Conservation (phyloP, 2,797 vertebrate genomes). For the Lacerta viridis region DNA sequence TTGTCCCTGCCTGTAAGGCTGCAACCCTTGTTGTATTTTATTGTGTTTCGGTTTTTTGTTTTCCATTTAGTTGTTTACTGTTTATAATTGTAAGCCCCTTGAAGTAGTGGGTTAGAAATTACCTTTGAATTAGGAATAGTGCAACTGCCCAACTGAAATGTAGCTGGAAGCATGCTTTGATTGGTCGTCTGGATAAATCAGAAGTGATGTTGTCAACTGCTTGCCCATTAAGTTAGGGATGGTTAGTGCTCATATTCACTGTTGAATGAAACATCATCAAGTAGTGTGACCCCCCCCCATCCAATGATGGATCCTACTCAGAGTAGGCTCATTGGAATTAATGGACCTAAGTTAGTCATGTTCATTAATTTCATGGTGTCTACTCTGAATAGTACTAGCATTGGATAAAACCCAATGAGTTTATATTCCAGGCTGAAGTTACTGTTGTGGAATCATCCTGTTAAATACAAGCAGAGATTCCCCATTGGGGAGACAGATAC, state of each 20-base stretch:
- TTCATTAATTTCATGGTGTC: no score
- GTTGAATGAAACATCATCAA: not conserved
- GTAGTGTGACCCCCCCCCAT: no score
- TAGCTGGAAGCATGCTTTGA: not conserved
- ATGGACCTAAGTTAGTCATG: no score
- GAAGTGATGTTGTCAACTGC: not conserved
- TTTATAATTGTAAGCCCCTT: not conserved
- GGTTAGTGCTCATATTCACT: not conserved
- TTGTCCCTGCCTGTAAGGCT: no score
- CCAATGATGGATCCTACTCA: no score
- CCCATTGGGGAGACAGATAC: no score
- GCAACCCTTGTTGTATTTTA: not conserved
- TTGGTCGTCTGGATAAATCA: not conserved
- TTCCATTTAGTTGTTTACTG: not conserved
- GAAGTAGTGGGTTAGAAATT: not conserved
- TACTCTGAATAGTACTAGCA: no score
- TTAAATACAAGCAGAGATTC: no score
- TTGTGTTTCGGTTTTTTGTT: not conserved
- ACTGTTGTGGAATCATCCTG: no score
- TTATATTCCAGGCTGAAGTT: no score
- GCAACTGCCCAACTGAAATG: not conserved
- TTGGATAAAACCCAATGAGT: no score
- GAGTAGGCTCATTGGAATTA: no score
- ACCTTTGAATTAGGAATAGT: not conserved
- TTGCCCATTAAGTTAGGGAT: not conserved